These are phyloP conservation scores for Synanthedon formicaeformis DNA, from an alignment of 2,888 invertebrate genomes.

Conservation along the genomic window DNA sequence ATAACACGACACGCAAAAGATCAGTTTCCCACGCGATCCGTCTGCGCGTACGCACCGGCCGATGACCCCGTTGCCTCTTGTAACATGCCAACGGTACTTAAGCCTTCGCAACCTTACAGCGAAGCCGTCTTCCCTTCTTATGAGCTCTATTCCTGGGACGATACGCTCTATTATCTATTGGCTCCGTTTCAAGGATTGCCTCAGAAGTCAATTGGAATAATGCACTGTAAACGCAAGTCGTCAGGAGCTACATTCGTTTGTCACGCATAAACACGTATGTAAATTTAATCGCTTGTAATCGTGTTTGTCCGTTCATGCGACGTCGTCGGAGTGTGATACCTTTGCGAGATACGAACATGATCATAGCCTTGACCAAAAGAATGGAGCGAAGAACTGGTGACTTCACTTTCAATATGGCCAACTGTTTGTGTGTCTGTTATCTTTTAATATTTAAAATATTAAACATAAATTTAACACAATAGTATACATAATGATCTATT, in stretches of 20 bases:
- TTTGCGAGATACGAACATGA: too few species aligned
- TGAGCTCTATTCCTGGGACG: not conserved
- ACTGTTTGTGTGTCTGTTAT: too few species aligned
- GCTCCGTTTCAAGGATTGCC: not conserved
- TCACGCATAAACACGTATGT: not conserved
- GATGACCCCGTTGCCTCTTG: constrained; percentile 26
- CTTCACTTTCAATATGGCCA: too few species aligned
- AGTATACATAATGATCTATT: too few species aligned
- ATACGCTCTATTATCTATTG: not conserved
- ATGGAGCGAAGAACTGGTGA: too few species aligned
- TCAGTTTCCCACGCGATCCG: constrained; percentile 33
- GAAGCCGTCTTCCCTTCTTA: not conserved
- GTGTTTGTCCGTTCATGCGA: not conserved
- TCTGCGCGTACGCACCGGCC: constrained; percentile 38
- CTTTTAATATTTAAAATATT: too few species aligned
- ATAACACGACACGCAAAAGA: constrained; percentile 15
- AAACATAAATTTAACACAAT: too few species aligned
- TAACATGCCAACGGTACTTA: constrained; percentile 43
- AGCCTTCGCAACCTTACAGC: constrained; percentile 33
- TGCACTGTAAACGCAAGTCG: not conserved
- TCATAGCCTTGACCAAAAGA: too few species aligned
- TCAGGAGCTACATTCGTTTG: not conserved
- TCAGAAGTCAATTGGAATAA: not conserved
- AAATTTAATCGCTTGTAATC: not conserved
- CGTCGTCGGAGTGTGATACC: not conserved